A percentile compares a stretch with the other conserved stretches of the same genome.
phyloP scores from a whole-genome alignment of 2,888 invertebrate species.

The Sinelater perroti region DNA sequence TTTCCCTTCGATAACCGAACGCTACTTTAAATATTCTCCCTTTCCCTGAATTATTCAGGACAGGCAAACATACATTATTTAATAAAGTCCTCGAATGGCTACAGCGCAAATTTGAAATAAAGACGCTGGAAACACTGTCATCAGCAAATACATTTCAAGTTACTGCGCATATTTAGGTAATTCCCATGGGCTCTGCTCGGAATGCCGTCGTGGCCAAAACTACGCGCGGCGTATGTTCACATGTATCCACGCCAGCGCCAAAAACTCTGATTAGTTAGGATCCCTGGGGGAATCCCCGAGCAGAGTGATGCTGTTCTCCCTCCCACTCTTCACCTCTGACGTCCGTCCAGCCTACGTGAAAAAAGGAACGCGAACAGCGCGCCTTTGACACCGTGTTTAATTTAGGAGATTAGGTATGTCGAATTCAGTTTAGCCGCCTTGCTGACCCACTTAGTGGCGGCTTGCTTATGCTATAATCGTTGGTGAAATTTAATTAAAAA shows the following conservation, averaged over 20 bases:
- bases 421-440: constrained; percentile 2
- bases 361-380: constrained; percentile 21
- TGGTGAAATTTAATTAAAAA: too few species aligned
- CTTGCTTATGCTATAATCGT: too few species aligned
- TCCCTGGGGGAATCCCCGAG: constrained; percentile 47
- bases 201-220: constrained; percentile 47
- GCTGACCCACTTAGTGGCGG: too few species aligned
- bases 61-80: neutral
- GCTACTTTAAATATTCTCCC: neutral
- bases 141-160: constrained; percentile 69
- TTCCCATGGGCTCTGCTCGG: constrained; percentile 43
- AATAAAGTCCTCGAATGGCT: constrained; percentile 6
- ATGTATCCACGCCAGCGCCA: constrained; percentile 51
- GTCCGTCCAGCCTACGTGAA: constrained; percentile 35
- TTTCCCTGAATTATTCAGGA: neutral
- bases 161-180: constrained; percentile 58
- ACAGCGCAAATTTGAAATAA: constrained; percentile 35
- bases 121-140: constrained; percentile 45
- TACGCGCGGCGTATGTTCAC: constrained; percentile 48
- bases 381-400: constrained; percentile 17
- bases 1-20: neutral
- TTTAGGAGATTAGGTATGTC: neutral
- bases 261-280: constrained; percentile 56
- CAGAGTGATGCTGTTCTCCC: constrained; percentile 39
- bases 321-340: constrained; percentile 37